Evolutionary conservation across 1,140 invertebrate species (phyloP), one percentile per base, ranked within the genome.

Genomic region (Lethrus apterus): DNA sequence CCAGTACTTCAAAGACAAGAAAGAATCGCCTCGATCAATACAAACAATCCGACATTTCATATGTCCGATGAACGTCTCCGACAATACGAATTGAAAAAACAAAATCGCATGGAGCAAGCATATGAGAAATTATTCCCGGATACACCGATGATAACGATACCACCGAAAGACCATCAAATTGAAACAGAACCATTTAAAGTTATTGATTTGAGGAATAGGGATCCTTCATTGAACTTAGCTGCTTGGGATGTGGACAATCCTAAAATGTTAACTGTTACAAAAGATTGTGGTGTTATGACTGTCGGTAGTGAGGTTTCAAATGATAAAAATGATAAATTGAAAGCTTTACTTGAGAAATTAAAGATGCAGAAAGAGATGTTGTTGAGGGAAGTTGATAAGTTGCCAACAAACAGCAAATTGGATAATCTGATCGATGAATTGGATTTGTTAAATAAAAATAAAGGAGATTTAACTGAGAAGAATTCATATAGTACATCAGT

Each of bases 1-100:
- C 63, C 65, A 1, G 23, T 56, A 10, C 40, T 67, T n/a, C 65
- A 67, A 53, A 58, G 58, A 54, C 55, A 63, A 41, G 65, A 64
- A 50, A 44, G 61, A 11, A 47, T 67, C 11, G 50, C 54, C 9
- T 50, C 51, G 31, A 55, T 67, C 15, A 51, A 47, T 32, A 46
- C 36, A 5, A 55, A 61, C 46, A 64, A 60, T 43, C 56, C 56
- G 5, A 52, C 56, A 45, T 58, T 60, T 38, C 63, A 65, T 44
- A 63, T 64, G 60, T 50, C 51, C 2, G 57, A 62, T 9, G 57
- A 58, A 9, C 42, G 65, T 10, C 40, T 59, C 13, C 55, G 55
- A 32, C 20, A 50, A 11, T 52, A 60, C 19, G 61, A 64, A 38
- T 43, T 34, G 14, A 52, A 54, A 29, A 55, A 56, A 36, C 62